Evolutionary conservation across 2,888 invertebrate genomes (phyloP).

Genomic region (Stenodema calcarata): DNA sequence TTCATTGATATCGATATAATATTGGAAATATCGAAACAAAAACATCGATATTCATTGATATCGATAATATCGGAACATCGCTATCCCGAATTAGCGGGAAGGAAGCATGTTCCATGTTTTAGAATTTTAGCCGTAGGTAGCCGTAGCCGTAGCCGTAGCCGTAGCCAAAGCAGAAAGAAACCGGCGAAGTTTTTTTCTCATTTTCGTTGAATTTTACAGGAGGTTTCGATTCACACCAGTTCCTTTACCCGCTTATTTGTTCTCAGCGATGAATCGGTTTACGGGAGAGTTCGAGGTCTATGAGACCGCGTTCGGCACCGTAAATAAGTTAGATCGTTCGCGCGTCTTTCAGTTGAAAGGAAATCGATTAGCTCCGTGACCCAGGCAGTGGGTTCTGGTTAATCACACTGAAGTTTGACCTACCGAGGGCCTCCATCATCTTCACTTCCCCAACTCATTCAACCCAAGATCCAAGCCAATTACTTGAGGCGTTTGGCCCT

Average conservation of each 20-base stretch:
- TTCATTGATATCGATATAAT: no score
- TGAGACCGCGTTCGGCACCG: not conserved
- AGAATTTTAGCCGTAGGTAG: no score
- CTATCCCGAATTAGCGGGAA: no score
- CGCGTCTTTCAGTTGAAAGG: not conserved
- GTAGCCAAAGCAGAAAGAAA: no score
- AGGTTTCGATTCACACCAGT: not conserved
- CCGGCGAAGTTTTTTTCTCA: no score
- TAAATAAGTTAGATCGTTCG: constrained; percentile 11
- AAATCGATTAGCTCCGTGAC: not conserved
- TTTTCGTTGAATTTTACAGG: not conserved
- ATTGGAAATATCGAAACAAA: no score
- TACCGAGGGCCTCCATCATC: not conserved
- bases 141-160: no score
- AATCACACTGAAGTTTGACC: constrained; percentile 16
- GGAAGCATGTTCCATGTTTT: no score
- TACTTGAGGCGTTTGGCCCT: not conserved
- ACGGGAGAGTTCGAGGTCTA: not conserved
- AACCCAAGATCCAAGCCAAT: constrained; percentile 12
- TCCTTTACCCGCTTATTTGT: not conserved
- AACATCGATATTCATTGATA: no score
- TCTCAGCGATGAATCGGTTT: not conserved
- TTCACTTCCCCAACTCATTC: constrained; percentile 6
- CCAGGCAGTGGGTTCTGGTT: constrained; percentile 7
- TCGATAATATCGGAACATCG: no score